Evolutionary conservation across 2,113 vertebrate genomes (phyloP).

Genomic region (Phrynocephalus versicolor): DNA sequence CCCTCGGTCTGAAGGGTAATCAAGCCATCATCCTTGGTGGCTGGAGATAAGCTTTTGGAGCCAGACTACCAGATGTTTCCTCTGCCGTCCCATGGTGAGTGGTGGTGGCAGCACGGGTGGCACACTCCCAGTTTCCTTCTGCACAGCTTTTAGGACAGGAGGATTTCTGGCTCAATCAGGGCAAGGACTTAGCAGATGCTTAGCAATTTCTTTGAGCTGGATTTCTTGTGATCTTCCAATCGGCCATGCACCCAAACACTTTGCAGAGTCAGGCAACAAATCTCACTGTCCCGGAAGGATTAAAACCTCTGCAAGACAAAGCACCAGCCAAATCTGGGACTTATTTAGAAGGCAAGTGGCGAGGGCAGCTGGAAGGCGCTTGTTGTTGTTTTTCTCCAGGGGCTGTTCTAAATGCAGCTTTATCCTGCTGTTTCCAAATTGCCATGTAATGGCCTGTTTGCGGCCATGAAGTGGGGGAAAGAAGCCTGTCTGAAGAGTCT

Average conservation of each 20-base stretch:
- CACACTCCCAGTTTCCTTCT: neutral
- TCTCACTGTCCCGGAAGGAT: neutral
- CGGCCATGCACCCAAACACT: neutral
- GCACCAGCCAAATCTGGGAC: neutral
- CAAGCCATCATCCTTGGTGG: neutral
- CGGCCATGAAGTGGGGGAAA: neutral
- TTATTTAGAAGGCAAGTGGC: neutral
- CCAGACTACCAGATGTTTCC: neutral
- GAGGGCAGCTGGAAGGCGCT: neutral
- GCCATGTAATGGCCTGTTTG: neutral
- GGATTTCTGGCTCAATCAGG: neutral
- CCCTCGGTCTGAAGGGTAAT: neutral
- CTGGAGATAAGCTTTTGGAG: neutral
- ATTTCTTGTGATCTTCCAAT: neutral
- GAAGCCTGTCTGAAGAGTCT: too few species aligned
- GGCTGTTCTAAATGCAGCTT: too few species aligned
- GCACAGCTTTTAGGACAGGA: neutral
- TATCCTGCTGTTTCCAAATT: neutral
- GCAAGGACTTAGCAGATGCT: neutral
- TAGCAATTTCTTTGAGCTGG: neutral
- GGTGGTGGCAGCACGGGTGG: neutral
- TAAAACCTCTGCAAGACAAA: neutral
- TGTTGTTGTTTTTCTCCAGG: too few species aligned
- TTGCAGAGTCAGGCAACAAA: neutral
- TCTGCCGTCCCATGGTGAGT: neutral